Evolutionary conservation across 2,888 invertebrate genomes (phyloP), one percentile per base, ranked within the genome.

Genomic region (Leptogaster cylindrica): DNA sequence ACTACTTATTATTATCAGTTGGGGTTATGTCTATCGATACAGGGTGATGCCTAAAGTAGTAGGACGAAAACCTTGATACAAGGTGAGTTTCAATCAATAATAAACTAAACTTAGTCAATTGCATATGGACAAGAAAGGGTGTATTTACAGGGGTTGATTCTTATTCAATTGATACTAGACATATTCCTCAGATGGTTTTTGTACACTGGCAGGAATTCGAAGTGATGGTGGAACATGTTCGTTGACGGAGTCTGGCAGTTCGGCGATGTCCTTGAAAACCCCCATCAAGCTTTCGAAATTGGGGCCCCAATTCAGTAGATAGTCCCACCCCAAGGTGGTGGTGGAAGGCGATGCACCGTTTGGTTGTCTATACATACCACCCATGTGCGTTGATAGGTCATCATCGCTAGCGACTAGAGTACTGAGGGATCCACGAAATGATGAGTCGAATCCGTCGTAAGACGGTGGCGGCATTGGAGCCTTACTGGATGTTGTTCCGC

Each of bases 201-300:
- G 89, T 72, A 90, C 90, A 78, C 88, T 90, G 72, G 87, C 84
- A 71, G 91, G 90, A 78, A 92, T 84, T 78, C 92, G 85, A 70
- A 92, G 82, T 16, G 90, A 89, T 71, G 88, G 86, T 71, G 90
- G 86, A 76, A 90, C 87, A 73, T 91, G 84, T 70, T 88, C 88
- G 73, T 88, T 88, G 18, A 89, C 88, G 51, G 89, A 85, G 78
- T 96, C 95, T 2, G 96, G 96, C 73, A 97, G 82, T 82, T 95
- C 94, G 48, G 95, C 96, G 75, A 97, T 96, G 82, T 97, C 97
- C 83, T 93, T 95, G 77, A 96, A 97, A 52, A 97, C 97, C 23
- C 96, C 95, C 71, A 95, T 94, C 77, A 97, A 86, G 79, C 92
- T 95, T 81, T 96, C 94, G 81, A 95, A 97, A 82, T 95, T 96